Percentiles rank a stretch among this genome's conserved stretches.
These are phyloP conservation scores for Pipa parva DNA, from an alignment of 2,113 vertebrate genomes.

Conservation along the genomic window DNA sequence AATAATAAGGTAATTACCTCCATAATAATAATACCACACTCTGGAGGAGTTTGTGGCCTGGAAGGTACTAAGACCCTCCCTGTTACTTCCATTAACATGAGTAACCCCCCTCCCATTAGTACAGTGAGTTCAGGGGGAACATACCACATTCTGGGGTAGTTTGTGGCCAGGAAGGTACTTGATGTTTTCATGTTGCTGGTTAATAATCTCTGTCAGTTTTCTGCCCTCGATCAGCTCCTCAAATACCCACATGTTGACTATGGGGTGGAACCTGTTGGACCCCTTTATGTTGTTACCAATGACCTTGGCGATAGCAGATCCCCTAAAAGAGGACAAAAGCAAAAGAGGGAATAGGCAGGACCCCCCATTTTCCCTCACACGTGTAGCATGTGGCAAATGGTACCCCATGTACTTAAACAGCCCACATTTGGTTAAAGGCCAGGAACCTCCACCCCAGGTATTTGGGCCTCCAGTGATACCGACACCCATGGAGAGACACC, in stretches of 20 bases:
- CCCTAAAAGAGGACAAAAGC: conserved; percentile 52
- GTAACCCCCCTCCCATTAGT: too few relatives aligned
- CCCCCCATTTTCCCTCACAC: too few relatives aligned
- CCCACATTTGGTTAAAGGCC: too few relatives aligned
- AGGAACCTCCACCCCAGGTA: neutral
- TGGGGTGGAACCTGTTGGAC: conserved; percentile 66
- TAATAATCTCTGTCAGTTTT: conserved; percentile 76
- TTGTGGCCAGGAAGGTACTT: conserved; percentile 78
- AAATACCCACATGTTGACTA: conserved; percentile 80
- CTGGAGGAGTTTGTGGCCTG: too few relatives aligned
- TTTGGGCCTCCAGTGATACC: neutral
- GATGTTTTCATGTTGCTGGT: conserved; percentile 74
- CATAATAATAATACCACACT: too few relatives aligned
- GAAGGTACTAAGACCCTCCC: too few relatives aligned
- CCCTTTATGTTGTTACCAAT: conserved; percentile 69
- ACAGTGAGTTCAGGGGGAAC: conserved; percentile 17
- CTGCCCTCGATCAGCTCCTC: conserved; percentile 68
- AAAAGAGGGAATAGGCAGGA: neutral
- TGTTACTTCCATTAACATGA: too few relatives aligned
- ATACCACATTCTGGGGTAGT: conserved; percentile 72
- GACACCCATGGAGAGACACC: neutral
- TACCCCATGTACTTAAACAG: too few relatives aligned
- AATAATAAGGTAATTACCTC: too few relatives aligned
- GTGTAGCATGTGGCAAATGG: too few relatives aligned
- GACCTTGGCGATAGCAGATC: conserved; percentile 75